phyloP scores from a whole-genome alignment of 2,113 vertebrate species.

The Ptyas mucosa region DNA sequence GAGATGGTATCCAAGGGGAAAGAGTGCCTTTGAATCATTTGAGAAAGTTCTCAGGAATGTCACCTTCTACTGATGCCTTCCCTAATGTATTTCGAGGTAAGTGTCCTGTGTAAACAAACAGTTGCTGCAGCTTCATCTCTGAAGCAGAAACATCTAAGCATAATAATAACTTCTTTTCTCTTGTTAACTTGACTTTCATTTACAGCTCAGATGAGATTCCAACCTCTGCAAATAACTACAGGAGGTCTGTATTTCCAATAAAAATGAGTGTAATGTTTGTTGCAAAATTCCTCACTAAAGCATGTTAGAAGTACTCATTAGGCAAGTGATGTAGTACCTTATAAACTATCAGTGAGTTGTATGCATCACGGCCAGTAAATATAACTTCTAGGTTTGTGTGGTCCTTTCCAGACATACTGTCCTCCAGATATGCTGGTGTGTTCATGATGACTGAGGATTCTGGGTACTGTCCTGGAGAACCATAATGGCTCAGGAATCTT shows the following conservation, averaged over 20 bases:
- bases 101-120: constrained; percentile 42
- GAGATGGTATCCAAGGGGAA: constrained; percentile 61
- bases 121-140: not conserved
- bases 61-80: constrained; percentile 75
- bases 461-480: not conserved
- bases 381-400: not conserved
- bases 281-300: not conserved
- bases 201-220: not conserved
- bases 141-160: not conserved
- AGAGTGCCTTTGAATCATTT: constrained; percentile 69
- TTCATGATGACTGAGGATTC: not conserved
- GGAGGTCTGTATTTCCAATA: not conserved
- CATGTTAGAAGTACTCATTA: not conserved
- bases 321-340: constrained; percentile 13
- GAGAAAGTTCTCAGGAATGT: constrained; percentile 74
- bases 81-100: constrained; percentile 92
- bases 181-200: not conserved
- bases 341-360: not conserved
- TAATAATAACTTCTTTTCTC: not conserved
- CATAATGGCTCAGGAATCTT: not conserved
- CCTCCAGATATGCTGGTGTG: not conserved
- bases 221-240: not conserved
- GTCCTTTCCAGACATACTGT: not conserved
- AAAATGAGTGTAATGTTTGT: not conserved
- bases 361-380: not conserved